Percentiles rank a stretch among this genome's conserved stretches.
Evolutionary conservation across 2,888 invertebrate genomes (phyloP).

Genomic region (Chloromyia formosa): DNA sequence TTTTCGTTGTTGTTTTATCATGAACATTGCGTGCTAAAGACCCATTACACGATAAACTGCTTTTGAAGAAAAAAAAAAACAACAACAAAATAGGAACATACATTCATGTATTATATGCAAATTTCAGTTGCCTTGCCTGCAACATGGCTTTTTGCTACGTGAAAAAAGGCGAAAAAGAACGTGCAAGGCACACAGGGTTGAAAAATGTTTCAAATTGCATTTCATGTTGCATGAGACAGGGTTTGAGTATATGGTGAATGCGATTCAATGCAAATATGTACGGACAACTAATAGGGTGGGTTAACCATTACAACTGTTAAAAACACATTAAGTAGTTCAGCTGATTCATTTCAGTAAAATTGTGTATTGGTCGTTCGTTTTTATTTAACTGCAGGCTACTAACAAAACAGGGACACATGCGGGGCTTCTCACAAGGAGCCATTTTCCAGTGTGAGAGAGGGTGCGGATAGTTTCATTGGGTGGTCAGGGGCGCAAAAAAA

Average conservation of each 20-base stretch:
- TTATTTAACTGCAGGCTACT: not conserved
- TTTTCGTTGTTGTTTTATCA: not conserved
- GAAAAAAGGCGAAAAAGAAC: not conserved
- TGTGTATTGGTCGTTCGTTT: slow-evolving; percentile 16
- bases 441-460: no score
- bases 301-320: slow-evolving; percentile 39
- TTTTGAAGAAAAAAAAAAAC: not conserved
- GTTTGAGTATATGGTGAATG: not conserved
- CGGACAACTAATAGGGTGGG: slow-evolving; percentile 11
- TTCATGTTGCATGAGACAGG: not conserved
- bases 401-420: not conserved
- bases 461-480: not conserved
- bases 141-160: not conserved
- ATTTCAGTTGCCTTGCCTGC: slow-evolving; percentile 10
- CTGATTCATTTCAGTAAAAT: slow-evolving; percentile 10
- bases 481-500: not conserved
- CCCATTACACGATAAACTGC: slow-evolving; percentile 32
- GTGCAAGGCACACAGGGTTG: not conserved
- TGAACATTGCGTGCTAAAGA: slow-evolving; percentile 19
- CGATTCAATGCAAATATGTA: not conserved
- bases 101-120: slow-evolving; percentile 27
- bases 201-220: not conserved
- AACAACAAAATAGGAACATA: no score
- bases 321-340: slow-evolving; percentile 37
- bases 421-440: not conserved